These are phyloP conservation scores for Asteroscopus sphinx DNA, from an alignment of 2,888 invertebrate species.

Conservation along the genomic window DNA sequence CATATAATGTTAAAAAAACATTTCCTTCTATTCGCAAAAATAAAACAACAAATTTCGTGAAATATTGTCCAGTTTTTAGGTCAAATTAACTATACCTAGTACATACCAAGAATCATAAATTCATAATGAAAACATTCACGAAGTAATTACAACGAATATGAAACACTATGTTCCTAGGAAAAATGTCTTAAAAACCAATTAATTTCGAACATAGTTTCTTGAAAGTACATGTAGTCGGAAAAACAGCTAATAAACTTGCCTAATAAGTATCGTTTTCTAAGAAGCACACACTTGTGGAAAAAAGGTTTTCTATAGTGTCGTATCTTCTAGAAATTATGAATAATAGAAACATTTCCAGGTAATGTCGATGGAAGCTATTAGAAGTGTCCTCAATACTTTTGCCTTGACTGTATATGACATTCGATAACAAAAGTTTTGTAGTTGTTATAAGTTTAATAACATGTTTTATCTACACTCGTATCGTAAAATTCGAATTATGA, in stretches of 20 bases:
- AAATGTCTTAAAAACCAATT: conserved; percentile 15
- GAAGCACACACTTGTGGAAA: conserved; percentile 20
- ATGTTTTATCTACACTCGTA: too few species aligned
- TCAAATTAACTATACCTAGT: not conserved
- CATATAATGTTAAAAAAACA: not conserved
- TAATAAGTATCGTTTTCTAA: conserved; percentile 38
- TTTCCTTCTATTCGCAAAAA: not conserved
- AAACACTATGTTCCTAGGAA: conserved; percentile 22
- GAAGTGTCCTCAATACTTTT: too few species aligned
- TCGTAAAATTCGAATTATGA: too few species aligned
- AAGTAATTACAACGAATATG: conserved; percentile 21
- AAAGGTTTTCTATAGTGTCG: conserved; percentile 5
- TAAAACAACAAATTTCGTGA: not conserved
- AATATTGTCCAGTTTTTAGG: conserved; percentile 2
- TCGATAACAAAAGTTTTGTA: too few species aligned
- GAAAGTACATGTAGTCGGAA: conserved; percentile 18
- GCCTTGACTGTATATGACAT: too few species aligned
- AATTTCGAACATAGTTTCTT: conserved; percentile 17
- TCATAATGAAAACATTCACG: conserved; percentile 9
- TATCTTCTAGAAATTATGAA: too few species aligned
- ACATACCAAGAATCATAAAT: conserved; percentile 21
- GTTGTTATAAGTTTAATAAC: too few species aligned
- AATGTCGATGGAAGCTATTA: too few species aligned
- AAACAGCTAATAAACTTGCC: conserved; percentile 36
- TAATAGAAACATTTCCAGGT: too few species aligned